These are phyloP conservation scores for Misgurnus mizolepis DNA, from an alignment of 2,113 vertebrate species.

Conservation along the genomic window DNA sequence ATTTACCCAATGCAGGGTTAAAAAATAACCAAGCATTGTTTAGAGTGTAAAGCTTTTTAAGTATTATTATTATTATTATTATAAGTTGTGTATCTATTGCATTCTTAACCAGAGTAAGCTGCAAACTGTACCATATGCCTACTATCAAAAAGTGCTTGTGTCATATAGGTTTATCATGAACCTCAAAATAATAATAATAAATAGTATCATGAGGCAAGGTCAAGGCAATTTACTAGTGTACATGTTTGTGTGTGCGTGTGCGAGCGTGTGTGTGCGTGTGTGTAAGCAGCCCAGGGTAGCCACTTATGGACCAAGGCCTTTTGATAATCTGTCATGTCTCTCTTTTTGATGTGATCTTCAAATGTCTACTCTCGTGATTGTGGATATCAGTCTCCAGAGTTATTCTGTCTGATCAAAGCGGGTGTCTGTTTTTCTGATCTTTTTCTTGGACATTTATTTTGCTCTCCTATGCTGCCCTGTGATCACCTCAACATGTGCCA, in stretches of 20 bases:
- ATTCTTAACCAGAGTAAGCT: no score
- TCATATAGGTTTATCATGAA: no score
- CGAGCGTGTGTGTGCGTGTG: constrained; percentile 12
- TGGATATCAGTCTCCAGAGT: constrained; percentile 41
- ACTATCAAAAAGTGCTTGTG: no score
- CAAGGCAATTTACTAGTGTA: constrained; percentile 4
- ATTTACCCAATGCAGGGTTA: no score
- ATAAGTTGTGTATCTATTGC: no score
- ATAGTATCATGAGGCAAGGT: constrained; percentile 16
- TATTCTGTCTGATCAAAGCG: constrained; percentile 49
- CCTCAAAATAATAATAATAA: no score
- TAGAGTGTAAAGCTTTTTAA: no score
- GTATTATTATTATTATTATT: no score
- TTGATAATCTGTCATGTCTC: constrained; percentile 60
- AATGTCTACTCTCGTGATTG: constrained; percentile 49
- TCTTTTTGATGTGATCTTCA: constrained; percentile 67
- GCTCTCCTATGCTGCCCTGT: constrained; percentile 26
- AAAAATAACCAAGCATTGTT: no score
- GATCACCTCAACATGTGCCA: constrained; percentile 30
- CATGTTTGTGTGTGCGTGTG: not conserved
- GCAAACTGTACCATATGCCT: no score
- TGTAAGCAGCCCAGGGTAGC: not conserved
- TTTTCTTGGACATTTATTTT: constrained; percentile 56
- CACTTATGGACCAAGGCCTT: constrained; percentile 31
- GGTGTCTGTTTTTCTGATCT: constrained; percentile 50